Percentiles rank a stretch among this genome's conserved stretches.
phyloP scores from a whole-genome alignment of 2,113 vertebrate species.

The Aptenodytes forsteri region DNA sequence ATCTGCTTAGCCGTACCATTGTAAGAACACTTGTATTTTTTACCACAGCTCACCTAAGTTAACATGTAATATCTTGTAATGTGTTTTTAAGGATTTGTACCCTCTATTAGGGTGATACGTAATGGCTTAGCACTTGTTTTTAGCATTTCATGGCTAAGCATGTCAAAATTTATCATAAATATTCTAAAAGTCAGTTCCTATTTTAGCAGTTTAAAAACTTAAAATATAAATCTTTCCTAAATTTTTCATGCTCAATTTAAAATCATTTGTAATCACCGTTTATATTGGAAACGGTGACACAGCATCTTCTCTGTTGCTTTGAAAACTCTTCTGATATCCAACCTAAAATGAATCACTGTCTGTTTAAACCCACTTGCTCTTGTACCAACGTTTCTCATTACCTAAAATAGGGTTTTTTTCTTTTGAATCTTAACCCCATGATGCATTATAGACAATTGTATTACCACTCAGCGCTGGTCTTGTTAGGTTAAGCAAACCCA shows the following conservation, averaged over 20 bases:
- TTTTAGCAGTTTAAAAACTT: not conserved
- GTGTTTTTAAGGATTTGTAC: not conserved
- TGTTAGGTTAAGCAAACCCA: not conserved
- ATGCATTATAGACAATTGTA: not conserved
- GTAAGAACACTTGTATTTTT: not conserved
- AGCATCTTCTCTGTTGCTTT: not conserved
- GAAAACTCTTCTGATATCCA: not conserved
- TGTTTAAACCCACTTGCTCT: not conserved
- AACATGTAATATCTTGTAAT: not conserved
- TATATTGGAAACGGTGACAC: not conserved
- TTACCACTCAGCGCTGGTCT: not conserved
- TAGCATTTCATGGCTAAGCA: not conserved
- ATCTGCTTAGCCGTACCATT: not conserved
- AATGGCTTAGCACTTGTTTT: not conserved
- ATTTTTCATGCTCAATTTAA: not conserved
- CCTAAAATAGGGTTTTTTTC: not conserved
- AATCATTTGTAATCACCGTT: not conserved
- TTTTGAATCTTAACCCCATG: not conserved
- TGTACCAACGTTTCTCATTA: not conserved
- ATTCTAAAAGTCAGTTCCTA: not conserved
- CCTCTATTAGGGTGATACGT: not conserved
- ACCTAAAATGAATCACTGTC: not conserved
- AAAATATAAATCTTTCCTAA: not conserved
- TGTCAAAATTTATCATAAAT: not conserved
- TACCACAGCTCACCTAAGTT: not conserved